Percentiles rank a stretch among this genome's conserved stretches.
These are phyloP conservation scores for Gerris lacustris DNA, from an alignment of 2,888 invertebrate genomes.

Conservation along the genomic window DNA sequence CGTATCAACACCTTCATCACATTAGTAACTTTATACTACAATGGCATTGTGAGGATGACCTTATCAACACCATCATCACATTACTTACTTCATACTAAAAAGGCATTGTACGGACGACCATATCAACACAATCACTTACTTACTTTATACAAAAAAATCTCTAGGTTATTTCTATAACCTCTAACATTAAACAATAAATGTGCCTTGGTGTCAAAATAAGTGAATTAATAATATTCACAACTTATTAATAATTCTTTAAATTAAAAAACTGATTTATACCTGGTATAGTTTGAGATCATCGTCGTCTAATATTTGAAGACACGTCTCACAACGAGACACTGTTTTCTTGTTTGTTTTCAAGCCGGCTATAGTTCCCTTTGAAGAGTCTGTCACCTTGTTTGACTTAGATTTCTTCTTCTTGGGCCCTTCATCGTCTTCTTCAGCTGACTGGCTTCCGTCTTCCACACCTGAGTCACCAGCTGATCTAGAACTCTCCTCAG, in stretches of 20 bases:
- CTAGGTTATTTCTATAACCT: too few species aligned
- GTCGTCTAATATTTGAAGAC: constrained; percentile 41
- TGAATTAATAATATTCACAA: background rate
- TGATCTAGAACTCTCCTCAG: background rate
- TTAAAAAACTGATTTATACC: constrained; percentile 7
- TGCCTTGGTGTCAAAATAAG: too few species aligned
- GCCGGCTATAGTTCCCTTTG: background rate
- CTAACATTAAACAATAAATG: too few species aligned
- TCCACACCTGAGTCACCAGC: background rate
- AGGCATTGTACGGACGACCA: too few species aligned
- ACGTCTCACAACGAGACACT: constrained; percentile 39
- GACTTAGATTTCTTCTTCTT: constrained; percentile 4
- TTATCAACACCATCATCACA: too few species aligned
- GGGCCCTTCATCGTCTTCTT: constrained; percentile 18
- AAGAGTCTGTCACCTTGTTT: constrained; percentile 6
- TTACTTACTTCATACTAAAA: too few species aligned
- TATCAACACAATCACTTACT: too few species aligned
- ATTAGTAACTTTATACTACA: too few species aligned
- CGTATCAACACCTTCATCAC: too few species aligned
- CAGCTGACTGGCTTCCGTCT: constrained; percentile 10
- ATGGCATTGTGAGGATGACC: too few species aligned
- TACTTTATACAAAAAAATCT: too few species aligned
- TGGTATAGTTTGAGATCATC: constrained; percentile 46
- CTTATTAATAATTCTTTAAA: background rate
- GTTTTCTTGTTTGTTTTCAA: constrained; percentile 11